Conservation (phyloP, 1,140 invertebrate genomes). For the Trichonephila clavipes region DNA sequence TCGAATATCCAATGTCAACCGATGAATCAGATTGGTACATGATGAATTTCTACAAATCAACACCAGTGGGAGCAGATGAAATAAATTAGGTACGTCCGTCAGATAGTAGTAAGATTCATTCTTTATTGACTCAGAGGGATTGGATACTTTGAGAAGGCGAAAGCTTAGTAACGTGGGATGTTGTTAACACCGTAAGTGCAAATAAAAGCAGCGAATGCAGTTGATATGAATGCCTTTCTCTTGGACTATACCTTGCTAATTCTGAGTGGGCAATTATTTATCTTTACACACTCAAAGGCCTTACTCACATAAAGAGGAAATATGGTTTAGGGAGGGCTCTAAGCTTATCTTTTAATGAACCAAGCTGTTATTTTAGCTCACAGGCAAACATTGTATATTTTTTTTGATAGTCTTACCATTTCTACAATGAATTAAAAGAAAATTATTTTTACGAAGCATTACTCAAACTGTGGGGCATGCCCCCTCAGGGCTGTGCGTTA, state of each 20-base stretch:
- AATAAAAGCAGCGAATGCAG: neutral
- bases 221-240: neutral
- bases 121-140: conserved; percentile 41
- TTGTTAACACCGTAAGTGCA: neutral
- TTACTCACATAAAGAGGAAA: too few species aligned
- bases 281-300: neutral
- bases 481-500: too few species aligned
- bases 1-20: conserved; percentile 20
- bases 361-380: too few species aligned
- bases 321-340: too few species aligned
- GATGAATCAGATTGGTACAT: conserved; percentile 23
- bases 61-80: neutral
- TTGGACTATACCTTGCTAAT: neutral
- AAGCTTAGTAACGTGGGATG: too few species aligned
- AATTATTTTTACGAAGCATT: too few species aligned
- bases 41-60: conserved; percentile 4
- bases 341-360: too few species aligned
- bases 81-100: conserved; percentile 38
- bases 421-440: too few species aligned
- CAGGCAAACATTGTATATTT: too few species aligned
- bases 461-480: too few species aligned
- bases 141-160: neutral
- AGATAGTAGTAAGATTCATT: conserved; percentile 41
- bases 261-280: neutral
- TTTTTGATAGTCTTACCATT: too few species aligned